Conservation (phyloP, 1,140 invertebrate genomes). For the Formica exsecta region DNA sequence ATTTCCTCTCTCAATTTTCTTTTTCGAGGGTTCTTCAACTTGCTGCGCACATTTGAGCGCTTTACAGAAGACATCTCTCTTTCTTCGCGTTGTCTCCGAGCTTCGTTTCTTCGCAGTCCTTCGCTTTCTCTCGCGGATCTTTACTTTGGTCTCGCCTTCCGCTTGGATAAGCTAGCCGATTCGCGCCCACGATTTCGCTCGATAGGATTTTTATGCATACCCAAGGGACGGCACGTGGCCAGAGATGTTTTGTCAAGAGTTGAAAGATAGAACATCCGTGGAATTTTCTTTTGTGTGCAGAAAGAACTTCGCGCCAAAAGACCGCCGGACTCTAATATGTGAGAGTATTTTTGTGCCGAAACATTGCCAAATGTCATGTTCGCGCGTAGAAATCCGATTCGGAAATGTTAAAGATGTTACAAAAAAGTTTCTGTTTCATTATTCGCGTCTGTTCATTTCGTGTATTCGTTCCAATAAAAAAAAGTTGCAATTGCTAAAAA, state of each 20-base stretch:
- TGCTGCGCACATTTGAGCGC: background rate
- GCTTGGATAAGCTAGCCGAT: constrained; percentile 28
- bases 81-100: constrained; percentile 30
- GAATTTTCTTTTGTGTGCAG: constrained; percentile 49
- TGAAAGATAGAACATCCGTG: constrained; percentile 37
- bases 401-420: background rate
- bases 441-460: background rate
- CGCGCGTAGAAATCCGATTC: background rate
- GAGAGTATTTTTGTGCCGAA: background rate
- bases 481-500: background rate
- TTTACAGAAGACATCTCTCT: constrained; percentile 3
- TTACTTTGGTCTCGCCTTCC: background rate
- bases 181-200: constrained; percentile 42
- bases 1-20: constrained; percentile 62
- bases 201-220: constrained; percentile 16
- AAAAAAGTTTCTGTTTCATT: background rate
- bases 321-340: constrained; percentile 2
- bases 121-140: background rate
- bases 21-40: background rate
- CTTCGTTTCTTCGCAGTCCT: background rate
- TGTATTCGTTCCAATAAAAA: background rate
- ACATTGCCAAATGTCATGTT: constrained; percentile 18
- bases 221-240: constrained; percentile 29
- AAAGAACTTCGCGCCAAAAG: constrained; percentile 25
- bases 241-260: constrained; percentile 22